Evolutionary conservation across 2,113 vertebrate species (phyloP), one percentile per base, ranked within the genome.

Genomic region (Ctenomys sociabilis): DNA sequence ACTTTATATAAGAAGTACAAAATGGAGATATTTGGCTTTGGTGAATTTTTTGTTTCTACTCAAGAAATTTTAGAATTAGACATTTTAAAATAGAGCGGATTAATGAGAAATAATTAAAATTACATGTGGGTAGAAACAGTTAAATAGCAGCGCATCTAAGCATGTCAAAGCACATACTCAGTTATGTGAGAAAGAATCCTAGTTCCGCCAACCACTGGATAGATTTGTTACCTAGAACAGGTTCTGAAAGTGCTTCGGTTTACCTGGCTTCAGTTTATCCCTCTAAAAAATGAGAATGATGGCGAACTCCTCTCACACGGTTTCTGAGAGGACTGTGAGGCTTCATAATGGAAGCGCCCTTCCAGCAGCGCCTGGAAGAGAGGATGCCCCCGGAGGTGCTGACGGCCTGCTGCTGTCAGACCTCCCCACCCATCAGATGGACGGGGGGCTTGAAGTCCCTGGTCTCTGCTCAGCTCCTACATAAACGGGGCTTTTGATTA

Each of bases 31-130:
- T 30, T 8, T 63, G 28, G 2, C 7, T 95, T 91, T 93, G 26
- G 78, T 73, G 22, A 52, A 68, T 75, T 95, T 49, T 49, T 40
- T 43, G 16, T 43, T 92, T 86, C 49, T 40, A 87, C 66, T 66
- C 66, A 75, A 26, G 86, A 83, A 49, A 10, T 35, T 80, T 35
- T 80, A 80, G 32, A 43, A 40, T 30, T 9, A 57, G 6, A 35
- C 70, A 85, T 77, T 96, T 95, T 26, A 52, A 26, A 91, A 12
- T 59, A 80, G 95, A 88, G 1, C 26, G 61, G 37, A 43, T 90
- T 77, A 63, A 81, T 19, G 59, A 35, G 21, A 85, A 63, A 81
- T 40, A 80, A 17, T 96, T 81, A 77, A 81, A 54, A 10, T 21
- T 57, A 7, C 2, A 72, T 6, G 30, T 40, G 7, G 7, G 40